Evolutionary conservation across 2,113 vertebrate species (phyloP).

Genomic region (Forbesichthys agassizii): DNA sequence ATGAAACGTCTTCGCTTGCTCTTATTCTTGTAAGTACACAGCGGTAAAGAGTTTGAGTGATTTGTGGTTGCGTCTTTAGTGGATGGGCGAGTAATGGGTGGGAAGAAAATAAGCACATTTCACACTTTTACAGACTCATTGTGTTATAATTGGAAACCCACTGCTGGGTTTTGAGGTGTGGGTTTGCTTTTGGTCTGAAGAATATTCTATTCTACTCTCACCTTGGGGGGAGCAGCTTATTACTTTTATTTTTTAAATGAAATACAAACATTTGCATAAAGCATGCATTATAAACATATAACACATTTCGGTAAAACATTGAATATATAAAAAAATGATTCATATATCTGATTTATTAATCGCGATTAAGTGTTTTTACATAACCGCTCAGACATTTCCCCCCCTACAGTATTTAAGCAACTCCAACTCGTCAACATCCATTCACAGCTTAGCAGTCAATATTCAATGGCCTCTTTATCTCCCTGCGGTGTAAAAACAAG

Average conservation of each 20-base stretch:
- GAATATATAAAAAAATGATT: too few species aligned
- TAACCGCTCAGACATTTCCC: too few species aligned
- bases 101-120: conserved; percentile 40
- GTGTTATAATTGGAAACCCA: neutral
- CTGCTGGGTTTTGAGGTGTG: neutral
- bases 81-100: conserved; percentile 7
- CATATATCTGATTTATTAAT: too few species aligned
- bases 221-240: too few species aligned
- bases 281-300: too few species aligned
- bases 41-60: conserved; percentile 31
- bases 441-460: conserved; percentile 31
- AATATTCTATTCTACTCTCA: too few species aligned
- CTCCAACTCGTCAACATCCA: conserved; percentile 23
- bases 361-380: too few species aligned
- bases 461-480: conserved; percentile 2
- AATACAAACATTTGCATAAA: too few species aligned
- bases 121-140: conserved; percentile 15
- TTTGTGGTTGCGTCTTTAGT: conserved; percentile 39
- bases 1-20: conserved; percentile 49
- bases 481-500: conserved; percentile 37
- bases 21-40: conserved; percentile 42
- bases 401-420: conserved; percentile 13
- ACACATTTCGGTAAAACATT: too few species aligned
- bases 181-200: conserved; percentile 7
- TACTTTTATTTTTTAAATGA: too few species aligned